Evolutionary conservation across 1,140 invertebrate species (phyloP).

Genomic region (Drosophila sucinea): DNA sequence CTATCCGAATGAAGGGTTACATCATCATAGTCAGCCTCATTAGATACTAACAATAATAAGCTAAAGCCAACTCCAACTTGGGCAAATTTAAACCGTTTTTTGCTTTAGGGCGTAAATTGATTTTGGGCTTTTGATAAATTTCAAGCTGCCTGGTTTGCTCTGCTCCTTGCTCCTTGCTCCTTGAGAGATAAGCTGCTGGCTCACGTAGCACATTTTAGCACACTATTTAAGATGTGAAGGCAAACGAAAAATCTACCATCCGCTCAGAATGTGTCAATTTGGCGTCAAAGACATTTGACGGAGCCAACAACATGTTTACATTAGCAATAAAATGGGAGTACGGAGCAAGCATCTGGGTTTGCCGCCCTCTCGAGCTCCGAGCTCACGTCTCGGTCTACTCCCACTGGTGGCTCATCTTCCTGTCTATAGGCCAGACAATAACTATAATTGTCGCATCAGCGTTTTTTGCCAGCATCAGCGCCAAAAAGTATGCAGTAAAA

Average conservation of each 20-base stretch:
- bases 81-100: conserved; percentile 37
- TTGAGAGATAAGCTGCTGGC: conserved; percentile 1
- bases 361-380: not conserved
- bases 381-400: conserved; percentile 54
- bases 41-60: conserved; percentile 28
- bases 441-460: conserved; percentile 80
- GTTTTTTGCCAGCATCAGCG: conserved; percentile 44
- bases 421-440: conserved; percentile 70
- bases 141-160: conserved; percentile 13
- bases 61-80: conserved; percentile 41
- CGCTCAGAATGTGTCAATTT: conserved; percentile 72
- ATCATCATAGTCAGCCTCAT: conserved; percentile 47
- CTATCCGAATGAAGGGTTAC: conserved; percentile 50
- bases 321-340: conserved; percentile 71
- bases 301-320: conserved; percentile 71
- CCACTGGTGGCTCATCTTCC: conserved; percentile 4
- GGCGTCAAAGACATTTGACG: conserved; percentile 65
- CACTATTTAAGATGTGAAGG: conserved; percentile 58
- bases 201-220: conserved; percentile 58
- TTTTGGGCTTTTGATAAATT: conserved; percentile 62
- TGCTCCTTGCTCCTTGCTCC: not conserved
- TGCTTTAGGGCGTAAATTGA: conserved; percentile 64
- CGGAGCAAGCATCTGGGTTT: conserved; percentile 11
- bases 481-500: conserved; percentile 66
- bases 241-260: conserved; percentile 33